Percentiles rank a stretch among this genome's conserved stretches.
These are phyloP conservation scores for Myotis davidii DNA, from an alignment of 2,113 vertebrate genomes.

Conservation along the genomic window DNA sequence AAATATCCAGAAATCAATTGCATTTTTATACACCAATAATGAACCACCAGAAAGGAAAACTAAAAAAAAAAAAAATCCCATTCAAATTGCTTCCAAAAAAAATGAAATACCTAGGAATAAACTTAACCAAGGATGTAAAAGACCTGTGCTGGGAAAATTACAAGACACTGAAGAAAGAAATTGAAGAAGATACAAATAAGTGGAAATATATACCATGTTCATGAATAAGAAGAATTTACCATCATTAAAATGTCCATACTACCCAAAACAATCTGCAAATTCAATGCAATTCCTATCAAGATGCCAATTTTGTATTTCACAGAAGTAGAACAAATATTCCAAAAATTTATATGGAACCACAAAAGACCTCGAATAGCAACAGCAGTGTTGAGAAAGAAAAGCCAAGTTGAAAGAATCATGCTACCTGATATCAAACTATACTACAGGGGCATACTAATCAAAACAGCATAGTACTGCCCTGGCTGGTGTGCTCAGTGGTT, in stretches of 20 bases:
- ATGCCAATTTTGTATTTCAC: background rate
- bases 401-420: background rate
- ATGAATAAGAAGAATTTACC: background rate
- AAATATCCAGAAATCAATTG: background rate
- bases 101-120: background rate
- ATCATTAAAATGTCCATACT: background rate
- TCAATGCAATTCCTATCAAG: background rate
- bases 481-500: too few species aligned
- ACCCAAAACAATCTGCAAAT: background rate
- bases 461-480: background rate
- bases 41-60: background rate
- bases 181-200: background rate
- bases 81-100: background rate
- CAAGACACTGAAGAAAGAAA: background rate
- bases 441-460: background rate
- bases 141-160: background rate
- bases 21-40: background rate
- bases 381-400: background rate
- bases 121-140: background rate
- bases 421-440: background rate
- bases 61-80: background rate
- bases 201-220: background rate
- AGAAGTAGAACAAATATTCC: background rate
- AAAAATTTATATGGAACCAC: background rate
- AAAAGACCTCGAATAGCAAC: background rate